Evolutionary conservation across 1,140 invertebrate species (phyloP).

Genomic region (Nasonia longicornis): DNA sequence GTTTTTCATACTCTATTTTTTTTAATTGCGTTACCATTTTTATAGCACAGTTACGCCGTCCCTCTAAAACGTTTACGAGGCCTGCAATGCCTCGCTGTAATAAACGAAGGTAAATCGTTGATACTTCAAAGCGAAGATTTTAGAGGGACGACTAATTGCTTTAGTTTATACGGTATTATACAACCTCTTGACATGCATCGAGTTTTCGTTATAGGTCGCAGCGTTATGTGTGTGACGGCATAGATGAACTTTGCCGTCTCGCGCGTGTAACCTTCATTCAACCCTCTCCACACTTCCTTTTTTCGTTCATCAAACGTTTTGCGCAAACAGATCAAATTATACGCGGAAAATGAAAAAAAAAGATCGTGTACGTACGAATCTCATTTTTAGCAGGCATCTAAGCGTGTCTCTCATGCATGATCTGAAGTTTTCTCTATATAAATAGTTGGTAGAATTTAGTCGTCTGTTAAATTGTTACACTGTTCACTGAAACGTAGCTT

Average conservation of each 20-base stretch:
- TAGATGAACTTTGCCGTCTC: background rate
- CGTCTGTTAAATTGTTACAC: background rate
- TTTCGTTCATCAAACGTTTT: constrained; percentile 21
- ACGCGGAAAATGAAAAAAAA: too few species aligned
- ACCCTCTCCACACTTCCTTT: background rate
- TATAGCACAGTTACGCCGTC: background rate
- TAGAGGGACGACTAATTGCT: background rate
- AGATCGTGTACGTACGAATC: background rate
- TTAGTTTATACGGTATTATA: background rate
- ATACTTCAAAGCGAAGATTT: background rate
- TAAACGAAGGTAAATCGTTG: background rate
- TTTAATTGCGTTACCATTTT: background rate
- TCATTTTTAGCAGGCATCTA: background rate
- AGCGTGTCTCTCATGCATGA: background rate
- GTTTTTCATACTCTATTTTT: constrained; percentile 1
- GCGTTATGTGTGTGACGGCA: background rate
- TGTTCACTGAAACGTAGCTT: background rate
- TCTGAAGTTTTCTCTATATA: background rate
- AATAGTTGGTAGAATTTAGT: background rate
- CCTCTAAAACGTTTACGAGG: background rate
- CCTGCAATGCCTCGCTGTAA: background rate
- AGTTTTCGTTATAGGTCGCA: background rate
- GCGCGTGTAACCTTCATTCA: constrained; percentile 14
- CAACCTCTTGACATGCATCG: background rate
- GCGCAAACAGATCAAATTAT: too few species aligned